Conservation (phyloP, 1,140 invertebrate genomes). For the Helicorthomorpha holstii region DNA sequence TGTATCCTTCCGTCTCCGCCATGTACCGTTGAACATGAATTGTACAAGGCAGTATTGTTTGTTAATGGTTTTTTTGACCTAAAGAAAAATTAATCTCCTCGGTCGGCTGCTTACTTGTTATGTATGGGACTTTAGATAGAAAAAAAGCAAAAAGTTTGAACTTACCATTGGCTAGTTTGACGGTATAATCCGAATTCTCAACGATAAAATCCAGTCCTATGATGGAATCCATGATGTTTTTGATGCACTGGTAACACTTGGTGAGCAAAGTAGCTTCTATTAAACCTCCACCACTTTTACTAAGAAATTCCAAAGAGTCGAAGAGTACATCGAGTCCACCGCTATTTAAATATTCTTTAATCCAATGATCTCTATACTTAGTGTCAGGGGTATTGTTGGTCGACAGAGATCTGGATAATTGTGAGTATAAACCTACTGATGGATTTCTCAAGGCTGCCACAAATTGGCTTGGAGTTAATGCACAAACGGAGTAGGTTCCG, state of each 20-base stretch:
- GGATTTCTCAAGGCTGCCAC: neutral
- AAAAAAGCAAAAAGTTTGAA: slow-evolving; percentile 4
- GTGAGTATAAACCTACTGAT: neutral
- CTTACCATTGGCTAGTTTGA: slow-evolving; percentile 65
- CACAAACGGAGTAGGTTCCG: too few species aligned
- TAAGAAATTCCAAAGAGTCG: neutral
- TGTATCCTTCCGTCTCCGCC: too few species aligned
- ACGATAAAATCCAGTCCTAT: slow-evolving; percentile 85
- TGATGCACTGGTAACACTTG: slow-evolving; percentile 13
- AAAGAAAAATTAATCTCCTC: too few species aligned
- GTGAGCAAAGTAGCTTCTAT: neutral
- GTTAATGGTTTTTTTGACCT: too few species aligned
- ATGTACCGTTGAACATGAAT: too few species aligned
- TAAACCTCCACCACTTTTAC: neutral
- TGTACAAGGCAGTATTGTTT: too few species aligned
- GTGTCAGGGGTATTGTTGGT: too few species aligned
- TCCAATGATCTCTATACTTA: neutral
- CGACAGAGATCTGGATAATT: neutral
- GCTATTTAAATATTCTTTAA: neutral
- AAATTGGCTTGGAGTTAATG: neutral
- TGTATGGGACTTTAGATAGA: neutral
- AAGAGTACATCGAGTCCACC: neutral
- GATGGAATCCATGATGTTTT: slow-evolving; percentile 52
- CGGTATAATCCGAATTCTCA: slow-evolving; percentile 78
- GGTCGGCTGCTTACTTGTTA: too few species aligned